These are phyloP conservation scores for Drosophila guanche DNA, from an alignment of 1,140 invertebrate genomes.

Conservation along the genomic window DNA sequence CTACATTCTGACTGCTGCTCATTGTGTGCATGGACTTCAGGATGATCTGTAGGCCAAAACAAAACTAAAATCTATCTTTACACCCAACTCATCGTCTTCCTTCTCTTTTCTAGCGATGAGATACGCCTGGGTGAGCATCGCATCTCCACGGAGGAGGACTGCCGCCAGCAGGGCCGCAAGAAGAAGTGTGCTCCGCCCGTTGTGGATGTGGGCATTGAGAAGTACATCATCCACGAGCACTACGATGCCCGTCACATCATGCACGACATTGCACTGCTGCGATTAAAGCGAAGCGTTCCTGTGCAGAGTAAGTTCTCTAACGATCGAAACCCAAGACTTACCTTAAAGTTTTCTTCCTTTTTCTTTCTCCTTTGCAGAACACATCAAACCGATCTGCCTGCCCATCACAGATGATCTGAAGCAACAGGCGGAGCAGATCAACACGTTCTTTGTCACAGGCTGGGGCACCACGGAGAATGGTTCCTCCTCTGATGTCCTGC, in stretches of 20 bases:
- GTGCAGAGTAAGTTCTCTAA: slow-evolving; percentile 49
- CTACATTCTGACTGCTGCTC: slow-evolving; percentile 88
- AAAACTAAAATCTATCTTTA: not conserved
- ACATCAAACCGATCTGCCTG: slow-evolving; percentile 89
- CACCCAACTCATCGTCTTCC: not conserved
- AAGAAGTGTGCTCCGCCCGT: slow-evolving; percentile 84
- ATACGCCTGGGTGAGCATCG: slow-evolving; percentile 87
- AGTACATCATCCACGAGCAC: slow-evolving; percentile 86
- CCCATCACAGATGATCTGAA: slow-evolving; percentile 84
- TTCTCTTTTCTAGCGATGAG: slow-evolving; percentile 68
- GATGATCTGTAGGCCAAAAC: slow-evolving; percentile 65
- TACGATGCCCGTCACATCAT: slow-evolving; percentile 85
- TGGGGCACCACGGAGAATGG: slow-evolving; percentile 74
- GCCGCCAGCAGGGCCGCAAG: slow-evolving; percentile 74
- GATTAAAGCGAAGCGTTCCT: slow-evolving; percentile 50
- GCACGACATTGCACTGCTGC: slow-evolving; percentile 89
- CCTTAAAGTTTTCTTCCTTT: not conserved
- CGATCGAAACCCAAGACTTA: not conserved
- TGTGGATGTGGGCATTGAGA: slow-evolving; percentile 85
- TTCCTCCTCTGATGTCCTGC: slow-evolving; percentile 62
- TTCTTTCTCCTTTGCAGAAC: slow-evolving; percentile 57
- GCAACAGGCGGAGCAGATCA: slow-evolving; percentile 65
- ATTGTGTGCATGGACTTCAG: slow-evolving; percentile 60
- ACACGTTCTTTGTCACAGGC: slow-evolving; percentile 85
- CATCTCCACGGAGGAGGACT: slow-evolving; percentile 85